phyloP scores from a whole-genome alignment of 23 tunicate species.

The Styela plicata region DNA sequence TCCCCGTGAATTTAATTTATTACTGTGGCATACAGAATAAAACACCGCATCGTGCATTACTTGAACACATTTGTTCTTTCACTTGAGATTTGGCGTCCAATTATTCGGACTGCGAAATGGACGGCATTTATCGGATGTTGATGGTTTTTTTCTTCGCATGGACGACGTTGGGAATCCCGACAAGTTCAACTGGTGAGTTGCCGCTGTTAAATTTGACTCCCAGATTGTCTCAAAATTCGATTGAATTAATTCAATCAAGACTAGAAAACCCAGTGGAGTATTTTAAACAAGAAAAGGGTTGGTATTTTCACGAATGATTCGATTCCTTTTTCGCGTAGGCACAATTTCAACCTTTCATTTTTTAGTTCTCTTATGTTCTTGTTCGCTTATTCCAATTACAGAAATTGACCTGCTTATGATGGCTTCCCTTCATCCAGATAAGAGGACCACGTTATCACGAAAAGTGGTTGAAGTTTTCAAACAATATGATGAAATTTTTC shows the following conservation, averaged over 20 bases:
- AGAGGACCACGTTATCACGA: not conserved
- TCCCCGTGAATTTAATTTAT: not conserved
- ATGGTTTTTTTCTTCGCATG: not conserved
- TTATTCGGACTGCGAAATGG: too few relatives aligned
- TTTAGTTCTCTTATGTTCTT: too few relatives aligned
- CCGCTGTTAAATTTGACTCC: not conserved
- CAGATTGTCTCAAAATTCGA: not conserved
- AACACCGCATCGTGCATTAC: too few relatives aligned
- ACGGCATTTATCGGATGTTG: not conserved
- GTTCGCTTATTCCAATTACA: not conserved
- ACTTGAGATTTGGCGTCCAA: not conserved
- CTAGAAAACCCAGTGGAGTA: not conserved
- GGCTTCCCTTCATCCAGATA: not conserved
- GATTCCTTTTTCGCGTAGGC: not conserved
- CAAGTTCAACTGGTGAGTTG: not conserved
- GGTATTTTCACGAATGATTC: not conserved
- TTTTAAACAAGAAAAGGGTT: not conserved
- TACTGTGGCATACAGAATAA: not conserved
- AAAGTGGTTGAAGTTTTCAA: not conserved
- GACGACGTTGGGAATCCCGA: not conserved
- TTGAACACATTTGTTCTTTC: not conserved
- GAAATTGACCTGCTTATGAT: not conserved
- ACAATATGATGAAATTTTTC: constrained; percentile 1
- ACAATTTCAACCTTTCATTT: not conserved
- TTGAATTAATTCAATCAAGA: not conserved